Base-by-base conservation (phyloP, 2,888 invertebrate genomes). In the Carabus problematicus region DNA sequence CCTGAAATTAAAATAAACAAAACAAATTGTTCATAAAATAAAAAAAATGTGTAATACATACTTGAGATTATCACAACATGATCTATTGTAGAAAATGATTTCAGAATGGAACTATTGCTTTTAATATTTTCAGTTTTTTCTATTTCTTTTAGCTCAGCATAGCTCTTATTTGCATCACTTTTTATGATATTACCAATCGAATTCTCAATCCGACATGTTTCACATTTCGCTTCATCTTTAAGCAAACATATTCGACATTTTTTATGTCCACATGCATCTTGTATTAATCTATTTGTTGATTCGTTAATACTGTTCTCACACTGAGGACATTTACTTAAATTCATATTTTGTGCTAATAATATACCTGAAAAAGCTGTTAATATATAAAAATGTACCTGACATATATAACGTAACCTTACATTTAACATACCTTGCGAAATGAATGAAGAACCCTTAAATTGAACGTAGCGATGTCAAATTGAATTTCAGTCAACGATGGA, bases 201-300 rank as follows among this genome's bases (percentile, higher is more conserved):
- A 63, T 64, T 66, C 70, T 40, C 45, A 67, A 52, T 72, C 70
- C 45, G 64, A 76, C 90, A 90, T 73, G 85, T 84, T 72, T 82
- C 80, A 76, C 92, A 92, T 11, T 88, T 88, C 43, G 84, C 81
- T 73, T 87, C 89, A 77, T 92, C 92, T 16, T 84, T 82, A 41
- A 92, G 77, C 52, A 92, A 82, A 77, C 92, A 92, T 72, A 86
- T 81, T 74, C 92, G 87, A 79, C 92, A 92, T 81, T 92, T 92
- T 66, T 84, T 84, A 78, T 92, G 92, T 2, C 92, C 92, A 79
- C 92, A 92, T 59, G 84, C 85, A 78, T 92, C 92, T 61, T 88
- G 88, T 12, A 92, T 88, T 64, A 92, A 81, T 64, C 92, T 84
- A 75, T 87, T 88, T 70, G 84, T 81, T 6, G 88, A 86, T 52